Base-by-base conservation (phyloP, 1,140 invertebrate genomes). In the Hypsibius dujardini region DNA sequence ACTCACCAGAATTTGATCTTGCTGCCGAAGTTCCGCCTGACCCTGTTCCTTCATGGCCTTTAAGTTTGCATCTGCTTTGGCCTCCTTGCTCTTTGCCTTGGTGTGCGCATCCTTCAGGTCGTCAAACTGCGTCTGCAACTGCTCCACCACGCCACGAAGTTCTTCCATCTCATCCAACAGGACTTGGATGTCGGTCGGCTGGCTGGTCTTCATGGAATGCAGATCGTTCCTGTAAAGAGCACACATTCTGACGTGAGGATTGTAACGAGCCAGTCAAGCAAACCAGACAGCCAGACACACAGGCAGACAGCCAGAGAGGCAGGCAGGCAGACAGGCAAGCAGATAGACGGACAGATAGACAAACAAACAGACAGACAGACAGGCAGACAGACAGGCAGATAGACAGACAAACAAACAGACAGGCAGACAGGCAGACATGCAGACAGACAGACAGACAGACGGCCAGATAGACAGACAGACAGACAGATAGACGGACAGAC, bases 131-230 rank as follows among this genome's bases (percentile, higher is more conserved):
- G 50, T 67, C 42, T 67, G 3, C 7, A 42, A 3, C 45, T 67
- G 7, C 42, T 67, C 62, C 3, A 42, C 7, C 7, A 3, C 42
- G 62, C 12, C 12, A 3, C 45, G 12, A 12, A 67, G 62, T 67
- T 67, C 62, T 3, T 67, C 62, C 62, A 67, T 42, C 45, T 67
- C 62, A 14, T 67, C 62, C 7, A 67, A 7, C 7, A 67, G 7
- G 3, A 42, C 62, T 42, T 67, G 62, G 42, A 67, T 67, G 42
- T 67, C 62, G 7, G 62, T 67, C 7, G 62, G 62, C 62, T 67
- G 62, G 3, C 12, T 42, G 42, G 3, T 14, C 45, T 42, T 67
- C 12, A 42, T 42, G 3, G 62, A 3, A 3, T 67, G 7, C 7
- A 67, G 42, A 3, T 67, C 62, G 62, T 14, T 42, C 7, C 62